Conservation (phyloP, 2,797 vertebrate species). For the Botia kubotai region DNA sequence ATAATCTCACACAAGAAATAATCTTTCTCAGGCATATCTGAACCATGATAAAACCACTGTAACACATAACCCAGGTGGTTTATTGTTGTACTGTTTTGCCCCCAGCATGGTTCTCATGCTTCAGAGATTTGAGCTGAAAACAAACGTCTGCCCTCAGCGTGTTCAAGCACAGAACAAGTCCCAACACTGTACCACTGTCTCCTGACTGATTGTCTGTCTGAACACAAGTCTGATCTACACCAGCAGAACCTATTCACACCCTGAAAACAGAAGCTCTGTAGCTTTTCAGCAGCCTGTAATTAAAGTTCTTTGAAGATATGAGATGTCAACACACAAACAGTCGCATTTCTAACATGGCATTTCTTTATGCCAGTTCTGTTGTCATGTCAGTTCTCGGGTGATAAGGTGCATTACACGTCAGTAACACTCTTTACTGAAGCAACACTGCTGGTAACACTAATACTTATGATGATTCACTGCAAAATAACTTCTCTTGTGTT, state of each 20-base stretch:
- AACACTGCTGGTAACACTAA: neutral
- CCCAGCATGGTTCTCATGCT: neutral
- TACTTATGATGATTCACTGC: too few species aligned
- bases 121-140: conserved; percentile 1
- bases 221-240: conserved; percentile 9
- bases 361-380: neutral
- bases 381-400: conserved; percentile 21
- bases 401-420: neutral
- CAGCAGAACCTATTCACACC: conserved; percentile 35
- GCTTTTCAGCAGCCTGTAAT: conserved; percentile 19
- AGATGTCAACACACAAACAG: conserved; percentile 1
- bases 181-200: conserved; percentile 7
- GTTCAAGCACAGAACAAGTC: conserved; percentile 19
- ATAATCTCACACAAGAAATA: too few species aligned
- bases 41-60: neutral
- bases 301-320: conserved; percentile 6
- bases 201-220: conserved; percentile 1
- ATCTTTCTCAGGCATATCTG: too few species aligned
- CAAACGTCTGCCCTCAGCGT: neutral
- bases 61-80: neutral
- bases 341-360: neutral
- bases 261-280: conserved; percentile 45
- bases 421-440: neutral
- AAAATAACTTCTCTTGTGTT: too few species aligned
- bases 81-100: neutral